Evolutionary conservation across 2,113 vertebrate species (phyloP).

Genomic region (Mungos mungo): DNA sequence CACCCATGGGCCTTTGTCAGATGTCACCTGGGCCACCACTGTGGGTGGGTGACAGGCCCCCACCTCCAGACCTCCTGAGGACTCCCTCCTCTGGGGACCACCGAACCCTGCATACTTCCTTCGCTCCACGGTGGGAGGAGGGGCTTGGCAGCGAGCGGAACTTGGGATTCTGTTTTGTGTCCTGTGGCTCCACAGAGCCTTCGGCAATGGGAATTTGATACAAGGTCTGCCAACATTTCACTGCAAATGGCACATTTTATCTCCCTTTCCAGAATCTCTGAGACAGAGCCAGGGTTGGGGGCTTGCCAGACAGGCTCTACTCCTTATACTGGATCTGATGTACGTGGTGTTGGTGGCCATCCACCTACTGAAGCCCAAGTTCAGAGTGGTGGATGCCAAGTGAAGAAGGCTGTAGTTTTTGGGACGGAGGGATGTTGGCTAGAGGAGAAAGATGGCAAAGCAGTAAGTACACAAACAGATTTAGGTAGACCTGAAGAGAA

Average conservation of each 20-base stretch:
- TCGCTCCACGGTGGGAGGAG: not conserved
- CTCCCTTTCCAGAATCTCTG: slow-evolving; percentile 61
- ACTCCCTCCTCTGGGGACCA: not conserved
- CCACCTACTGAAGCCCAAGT: not conserved
- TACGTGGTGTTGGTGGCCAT: not conserved
- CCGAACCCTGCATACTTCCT: not conserved
- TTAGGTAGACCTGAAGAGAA: slow-evolving; percentile 24
- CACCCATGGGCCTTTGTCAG: not conserved
- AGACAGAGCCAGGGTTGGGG: slow-evolving; percentile 44
- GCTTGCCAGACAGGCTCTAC: not conserved
- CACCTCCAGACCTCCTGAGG: not conserved
- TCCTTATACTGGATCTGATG: not conserved
- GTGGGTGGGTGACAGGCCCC: not conserved
- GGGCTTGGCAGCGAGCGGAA: slow-evolving; percentile 56
- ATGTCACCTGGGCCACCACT: not conserved
- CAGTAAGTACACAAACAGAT: not conserved
- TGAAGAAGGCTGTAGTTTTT: not conserved
- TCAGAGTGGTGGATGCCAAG: not conserved
- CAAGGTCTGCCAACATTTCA: slow-evolving; percentile 49
- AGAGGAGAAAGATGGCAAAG: not conserved
- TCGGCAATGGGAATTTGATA: slow-evolving; percentile 73
- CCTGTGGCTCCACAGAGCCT: not conserved
- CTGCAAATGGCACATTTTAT: slow-evolving; percentile 30
- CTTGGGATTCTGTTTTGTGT: slow-evolving; percentile 76
- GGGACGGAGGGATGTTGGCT: too few species aligned